These are phyloP conservation scores for Clamator glandarius DNA, from an alignment of 2,797 vertebrate genomes.

Conservation along the genomic window DNA sequence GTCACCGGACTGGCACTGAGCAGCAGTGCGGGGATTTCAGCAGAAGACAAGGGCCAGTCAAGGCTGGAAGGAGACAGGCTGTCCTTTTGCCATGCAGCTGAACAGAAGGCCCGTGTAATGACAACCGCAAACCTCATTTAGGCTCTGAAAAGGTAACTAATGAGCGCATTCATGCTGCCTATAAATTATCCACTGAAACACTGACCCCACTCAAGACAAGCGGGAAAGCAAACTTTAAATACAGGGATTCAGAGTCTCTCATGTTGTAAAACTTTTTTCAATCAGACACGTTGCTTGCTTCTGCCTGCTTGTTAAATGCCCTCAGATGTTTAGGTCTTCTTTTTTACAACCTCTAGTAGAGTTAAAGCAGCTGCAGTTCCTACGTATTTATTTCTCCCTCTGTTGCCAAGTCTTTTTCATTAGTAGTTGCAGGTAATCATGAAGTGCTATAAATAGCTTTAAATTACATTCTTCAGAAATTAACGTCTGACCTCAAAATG, in stretches of 20 bases:
- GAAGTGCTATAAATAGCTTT: slow-evolving; percentile 70
- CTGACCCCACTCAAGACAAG: slow-evolving; percentile 77
- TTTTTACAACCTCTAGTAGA: slow-evolving; percentile 66
- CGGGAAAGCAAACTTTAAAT: slow-evolving; percentile 81
- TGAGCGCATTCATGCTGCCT: slow-evolving; percentile 82
- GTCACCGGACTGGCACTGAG: neutral
- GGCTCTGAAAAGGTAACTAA: slow-evolving; percentile 86
- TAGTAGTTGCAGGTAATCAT: slow-evolving; percentile 70
- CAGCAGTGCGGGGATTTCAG: slow-evolving; percentile 7
- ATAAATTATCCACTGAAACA: slow-evolving; percentile 85
- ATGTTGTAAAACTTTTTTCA: slow-evolving; percentile 43
- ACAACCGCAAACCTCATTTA: slow-evolving; percentile 82
- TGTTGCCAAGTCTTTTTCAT: slow-evolving; percentile 39
- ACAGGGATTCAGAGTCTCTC: slow-evolving; percentile 43
- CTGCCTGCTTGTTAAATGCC: slow-evolving; percentile 33
- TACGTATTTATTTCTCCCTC: slow-evolving; percentile 63
- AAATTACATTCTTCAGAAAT: slow-evolving; percentile 75
- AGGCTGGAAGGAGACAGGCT: slow-evolving; percentile 54
- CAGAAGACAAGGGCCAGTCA: slow-evolving; percentile 53
- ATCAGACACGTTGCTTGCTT: slow-evolving; percentile 6
- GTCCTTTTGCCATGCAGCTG: slow-evolving; percentile 40
- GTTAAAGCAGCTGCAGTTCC: slow-evolving; percentile 72
- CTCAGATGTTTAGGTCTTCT: slow-evolving; percentile 41
- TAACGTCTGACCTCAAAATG: slow-evolving; percentile 74
- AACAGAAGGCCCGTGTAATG: slow-evolving; percentile 79